Base-by-base conservation (phyloP, 2,888 invertebrate species). In the Nineta flava region DNA sequence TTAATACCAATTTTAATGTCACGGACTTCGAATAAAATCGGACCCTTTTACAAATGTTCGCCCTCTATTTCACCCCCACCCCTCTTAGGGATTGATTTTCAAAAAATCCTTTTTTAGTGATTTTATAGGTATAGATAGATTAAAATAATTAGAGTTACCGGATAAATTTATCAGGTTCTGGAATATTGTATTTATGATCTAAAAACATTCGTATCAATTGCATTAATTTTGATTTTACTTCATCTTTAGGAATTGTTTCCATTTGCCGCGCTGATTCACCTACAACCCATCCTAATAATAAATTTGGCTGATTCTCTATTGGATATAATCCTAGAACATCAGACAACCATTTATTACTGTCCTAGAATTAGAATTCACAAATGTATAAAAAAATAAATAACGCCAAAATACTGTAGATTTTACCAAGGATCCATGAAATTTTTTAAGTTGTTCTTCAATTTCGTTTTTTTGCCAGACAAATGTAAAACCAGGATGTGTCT, bases 251-350 rank as follows among this genome's bases (percentile, higher is more conserved):
- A 40, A 80, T 59, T 2, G 62, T 62, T 62, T 87, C 87, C 65
- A 82, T 74, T 49, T 73, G 63, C 52, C 70, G 66, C 1, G 80
- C 79, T 56, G 74, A 73, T 44, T 70, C 65, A 2, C 84, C 83
- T 45, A 74, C 72, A n/a, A 83, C 67, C 84, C 85, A 86, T 1
- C 75, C 83, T 49, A 79, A 71, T 31, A 87, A 62, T 12, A 81
- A 66, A 32, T 70, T 69, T 0, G 79, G 75, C 58, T 81, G 76
- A 56, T 74, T 71, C 56, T 76, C 75, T 6, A 81, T 74, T 7
- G 74, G 69, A 59, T 79, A 79, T 62, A 86, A 83, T 49, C 79
- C 77, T 58, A 79, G 77, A 10, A 86, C 69, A 56, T 76, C 75
- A 57, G 72, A 72, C 46, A 80, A 63, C 85, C 85, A 86, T 26